Percentiles rank a stretch among this genome's conserved stretches.
phyloP scores from a whole-genome alignment of 2,797 vertebrate genomes.

The Malacoraja senta region DNA sequence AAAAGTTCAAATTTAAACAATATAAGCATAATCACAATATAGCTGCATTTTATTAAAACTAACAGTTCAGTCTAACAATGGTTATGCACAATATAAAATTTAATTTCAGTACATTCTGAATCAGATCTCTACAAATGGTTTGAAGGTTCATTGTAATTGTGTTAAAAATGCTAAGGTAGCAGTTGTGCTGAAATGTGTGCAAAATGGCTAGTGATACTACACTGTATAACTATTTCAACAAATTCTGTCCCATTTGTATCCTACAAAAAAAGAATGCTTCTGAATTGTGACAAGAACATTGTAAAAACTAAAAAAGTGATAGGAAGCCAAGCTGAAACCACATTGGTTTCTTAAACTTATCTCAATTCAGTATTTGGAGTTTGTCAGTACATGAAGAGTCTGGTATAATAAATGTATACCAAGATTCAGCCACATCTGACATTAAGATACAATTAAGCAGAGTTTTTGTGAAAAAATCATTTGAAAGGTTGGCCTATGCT shows the following conservation, averaged over 20 bases:
- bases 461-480: too few species aligned
- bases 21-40: neutral
- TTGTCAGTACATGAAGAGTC: too few species aligned
- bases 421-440: too few species aligned
- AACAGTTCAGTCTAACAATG: neutral
- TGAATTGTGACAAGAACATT: neutral
- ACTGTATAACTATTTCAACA: too few species aligned
- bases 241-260: neutral
- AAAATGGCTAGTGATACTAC: too few species aligned
- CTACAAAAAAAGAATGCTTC: neutral
- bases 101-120: neutral
- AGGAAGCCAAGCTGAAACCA: neutral
- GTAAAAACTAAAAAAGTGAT: neutral
- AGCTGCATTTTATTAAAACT: conserved; percentile 11
- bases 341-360: neutral
- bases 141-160: neutral
- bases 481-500: too few species aligned
- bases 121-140: too few species aligned
- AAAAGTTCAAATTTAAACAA: neutral
- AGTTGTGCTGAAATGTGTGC: neutral
- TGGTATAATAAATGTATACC: neutral
- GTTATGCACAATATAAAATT: neutral
- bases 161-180: too few species aligned
- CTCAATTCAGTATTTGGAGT: neutral
- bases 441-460: too few species aligned